Percentiles rank a stretch among this genome's conserved stretches.
These are phyloP conservation scores for Phenganax stokvisi DNA, from an alignment of 92 coral and sea anemone species.

Conservation along the genomic window DNA sequence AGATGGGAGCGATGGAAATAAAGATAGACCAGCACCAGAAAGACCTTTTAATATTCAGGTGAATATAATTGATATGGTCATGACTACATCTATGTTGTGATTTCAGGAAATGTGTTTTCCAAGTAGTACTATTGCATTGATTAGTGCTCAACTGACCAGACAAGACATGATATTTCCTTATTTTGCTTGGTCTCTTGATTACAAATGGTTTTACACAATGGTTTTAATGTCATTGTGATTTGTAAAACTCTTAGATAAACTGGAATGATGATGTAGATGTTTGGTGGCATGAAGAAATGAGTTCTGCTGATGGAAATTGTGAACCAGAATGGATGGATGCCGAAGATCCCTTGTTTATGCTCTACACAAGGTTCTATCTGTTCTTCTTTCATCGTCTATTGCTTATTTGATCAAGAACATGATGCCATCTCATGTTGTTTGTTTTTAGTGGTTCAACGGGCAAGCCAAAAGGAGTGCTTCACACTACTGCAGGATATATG, in stretches of 20 bases:
- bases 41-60: slow-evolving; percentile 66
- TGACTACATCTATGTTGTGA: too few relatives aligned
- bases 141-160: too few relatives aligned
- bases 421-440: neutral
- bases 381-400: neutral
- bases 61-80: too few relatives aligned
- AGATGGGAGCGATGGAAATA: slow-evolving; percentile 35
- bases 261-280: slow-evolving; percentile 60
- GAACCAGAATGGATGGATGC: slow-evolving; percentile 93
- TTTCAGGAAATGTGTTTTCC: too few relatives aligned
- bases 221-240: neutral
- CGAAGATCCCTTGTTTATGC: slow-evolving; percentile 92
- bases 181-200: too few relatives aligned
- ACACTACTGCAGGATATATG: slow-evolving; percentile 93
- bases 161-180: too few relatives aligned
- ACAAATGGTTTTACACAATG: neutral
- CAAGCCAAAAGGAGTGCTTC: slow-evolving; percentile 91
- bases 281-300: slow-evolving; percentile 98
- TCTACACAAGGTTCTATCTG: slow-evolving; percentile 67
- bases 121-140: too few relatives aligned
- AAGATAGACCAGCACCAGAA: slow-evolving; percentile 63
- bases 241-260: slow-evolving; percentile 38
- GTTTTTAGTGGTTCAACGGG: slow-evolving; percentile 90
- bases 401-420: too few relatives aligned
- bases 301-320: slow-evolving; percentile 59